These are phyloP conservation scores for Cynodonichthys magdalenae DNA, from an alignment of 2,797 vertebrate genomes.

Conservation along the genomic window DNA sequence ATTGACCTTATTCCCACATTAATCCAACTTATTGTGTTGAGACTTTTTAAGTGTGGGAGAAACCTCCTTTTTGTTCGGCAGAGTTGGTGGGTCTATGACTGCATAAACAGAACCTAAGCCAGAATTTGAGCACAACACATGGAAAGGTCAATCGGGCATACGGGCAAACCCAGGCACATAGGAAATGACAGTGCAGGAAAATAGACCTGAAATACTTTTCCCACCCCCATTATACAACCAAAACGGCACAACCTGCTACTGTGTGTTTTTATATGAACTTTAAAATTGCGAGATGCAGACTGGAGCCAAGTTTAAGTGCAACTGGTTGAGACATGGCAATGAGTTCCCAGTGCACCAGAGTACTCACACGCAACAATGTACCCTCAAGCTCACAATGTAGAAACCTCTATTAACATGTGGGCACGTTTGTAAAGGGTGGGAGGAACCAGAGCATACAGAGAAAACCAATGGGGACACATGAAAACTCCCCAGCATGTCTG, in stretches of 20 bases:
- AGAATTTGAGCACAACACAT: constrained; percentile 5
- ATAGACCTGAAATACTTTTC: constrained; percentile 39
- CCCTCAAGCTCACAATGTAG: neutral
- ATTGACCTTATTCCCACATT: neutral
- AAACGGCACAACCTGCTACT: constrained; percentile 12
- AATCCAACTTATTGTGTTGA: neutral
- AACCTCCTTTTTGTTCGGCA: neutral
- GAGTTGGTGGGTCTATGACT: neutral
- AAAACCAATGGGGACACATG: neutral
- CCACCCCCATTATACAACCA: constrained; percentile 19
- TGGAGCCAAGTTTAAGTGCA: neutral
- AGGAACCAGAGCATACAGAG: neutral
- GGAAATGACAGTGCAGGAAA: constrained; percentile 53
- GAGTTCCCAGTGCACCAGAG: neutral
- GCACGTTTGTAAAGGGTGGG: neutral
- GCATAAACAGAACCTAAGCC: neutral
- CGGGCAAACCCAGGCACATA: constrained; percentile 30
- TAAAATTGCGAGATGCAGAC: too few relatives aligned
- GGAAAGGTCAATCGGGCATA: constrained; percentile 39
- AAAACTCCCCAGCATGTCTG: neutral
- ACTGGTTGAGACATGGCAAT: neutral
- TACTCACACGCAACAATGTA: neutral
- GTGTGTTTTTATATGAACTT: too few relatives aligned
- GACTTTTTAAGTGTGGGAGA: neutral
- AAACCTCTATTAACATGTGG: neutral